phyloP scores from a whole-genome alignment of 2,797 vertebrate species.

The Austrolebias charrua region DNA sequence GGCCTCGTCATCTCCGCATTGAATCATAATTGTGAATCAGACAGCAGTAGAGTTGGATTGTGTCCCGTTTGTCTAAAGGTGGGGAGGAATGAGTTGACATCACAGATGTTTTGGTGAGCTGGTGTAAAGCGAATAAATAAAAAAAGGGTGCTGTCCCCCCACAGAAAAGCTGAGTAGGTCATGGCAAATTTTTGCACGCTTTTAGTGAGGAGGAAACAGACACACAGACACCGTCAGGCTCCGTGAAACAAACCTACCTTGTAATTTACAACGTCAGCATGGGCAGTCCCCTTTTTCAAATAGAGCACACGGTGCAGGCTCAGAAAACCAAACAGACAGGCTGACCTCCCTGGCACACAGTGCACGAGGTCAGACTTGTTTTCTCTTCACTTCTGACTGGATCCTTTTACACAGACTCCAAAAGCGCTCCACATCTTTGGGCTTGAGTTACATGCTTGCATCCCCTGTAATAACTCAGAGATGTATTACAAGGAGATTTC shows the following conservation, averaged over 20 bases:
- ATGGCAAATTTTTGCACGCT: neutral
- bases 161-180: slow-evolving; percentile 17
- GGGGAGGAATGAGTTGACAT: slow-evolving; percentile 26
- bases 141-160: slow-evolving; percentile 38
- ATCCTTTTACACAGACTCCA: slow-evolving; percentile 75
- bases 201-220: slow-evolving; percentile 18
- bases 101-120: slow-evolving; percentile 20
- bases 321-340: slow-evolving; percentile 71
- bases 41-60: slow-evolving; percentile 44
- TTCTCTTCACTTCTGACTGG: slow-evolving; percentile 75
- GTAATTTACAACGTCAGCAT: slow-evolving; percentile 70
- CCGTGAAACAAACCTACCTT: slow-evolving; percentile 43
- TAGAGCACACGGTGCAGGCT: slow-evolving; percentile 61
- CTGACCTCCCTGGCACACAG: slow-evolving; percentile 69
- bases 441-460: slow-evolving; percentile 76
- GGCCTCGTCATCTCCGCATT: slow-evolving; percentile 69
- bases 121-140: slow-evolving; percentile 24
- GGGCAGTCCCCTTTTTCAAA: slow-evolving; percentile 63
- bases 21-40: slow-evolving; percentile 78
- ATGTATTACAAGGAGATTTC: slow-evolving; percentile 69
- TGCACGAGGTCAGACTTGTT: slow-evolving; percentile 75
- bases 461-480: slow-evolving; percentile 78
- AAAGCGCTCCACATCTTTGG: slow-evolving; percentile 65
- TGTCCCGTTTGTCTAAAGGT: slow-evolving; percentile 44
- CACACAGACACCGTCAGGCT: slow-evolving; percentile 19